Conservation (phyloP, 2,113 vertebrate genomes). For the Plecturocebus donacophilus region DNA sequence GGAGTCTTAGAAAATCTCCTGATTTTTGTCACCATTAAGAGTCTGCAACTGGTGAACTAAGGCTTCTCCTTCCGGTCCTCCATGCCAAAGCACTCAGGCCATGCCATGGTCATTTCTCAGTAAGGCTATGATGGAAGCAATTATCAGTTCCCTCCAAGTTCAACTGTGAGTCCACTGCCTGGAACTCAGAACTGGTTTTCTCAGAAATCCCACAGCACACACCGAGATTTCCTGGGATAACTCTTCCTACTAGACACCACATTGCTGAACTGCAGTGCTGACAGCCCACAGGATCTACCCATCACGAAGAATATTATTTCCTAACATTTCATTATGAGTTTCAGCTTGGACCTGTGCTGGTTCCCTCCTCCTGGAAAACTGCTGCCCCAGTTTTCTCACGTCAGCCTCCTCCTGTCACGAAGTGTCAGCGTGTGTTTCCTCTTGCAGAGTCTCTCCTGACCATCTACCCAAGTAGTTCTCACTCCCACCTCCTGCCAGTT, state of each 20-base stretch:
- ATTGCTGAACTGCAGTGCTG: neutral
- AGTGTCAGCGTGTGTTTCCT: neutral
- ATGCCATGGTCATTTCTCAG: neutral
- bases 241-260: neutral
- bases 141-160: neutral
- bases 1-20: neutral
- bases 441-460: neutral
- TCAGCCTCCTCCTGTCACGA: neutral
- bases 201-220: neutral
- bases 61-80: neutral
- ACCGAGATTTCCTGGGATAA: neutral
- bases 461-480: neutral
- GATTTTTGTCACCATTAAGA: neutral
- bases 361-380: conserved; percentile 1
- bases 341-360: neutral
- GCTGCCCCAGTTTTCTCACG: neutral
- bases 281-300: neutral
- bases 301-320: neutral
- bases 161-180: neutral
- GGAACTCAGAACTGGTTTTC: neutral
- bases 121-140: neutral
- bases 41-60: neutral
- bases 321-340: neutral
- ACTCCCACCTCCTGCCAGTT: neutral
- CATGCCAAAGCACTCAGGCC: too few species aligned